Conservation (phyloP, 2,113 vertebrate species). For the Heterocephalus glaber region DNA sequence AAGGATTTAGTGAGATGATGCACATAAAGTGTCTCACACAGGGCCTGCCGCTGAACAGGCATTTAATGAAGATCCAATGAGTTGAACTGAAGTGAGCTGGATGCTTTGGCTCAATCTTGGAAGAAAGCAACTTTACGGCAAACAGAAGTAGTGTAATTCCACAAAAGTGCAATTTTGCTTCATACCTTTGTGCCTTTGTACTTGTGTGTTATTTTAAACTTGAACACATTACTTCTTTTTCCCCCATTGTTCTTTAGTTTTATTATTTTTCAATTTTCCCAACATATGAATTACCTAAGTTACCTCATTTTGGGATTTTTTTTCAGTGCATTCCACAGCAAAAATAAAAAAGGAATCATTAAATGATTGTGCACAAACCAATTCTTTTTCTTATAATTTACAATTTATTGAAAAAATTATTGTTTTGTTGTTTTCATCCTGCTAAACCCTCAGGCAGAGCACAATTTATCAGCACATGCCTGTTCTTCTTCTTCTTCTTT, state of each 20-base stretch:
- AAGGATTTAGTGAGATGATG: not conserved
- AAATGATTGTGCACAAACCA: constrained; percentile 84
- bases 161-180: not conserved
- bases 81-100: not conserved
- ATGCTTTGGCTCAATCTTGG: not conserved
- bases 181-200: not conserved
- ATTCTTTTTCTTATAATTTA: constrained; percentile 78
- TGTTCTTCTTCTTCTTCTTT: no score
- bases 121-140: not conserved
- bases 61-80: not conserved
- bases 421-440: constrained; percentile 75
- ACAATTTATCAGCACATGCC: constrained; percentile 72
- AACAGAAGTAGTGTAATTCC: not conserved
- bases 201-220: not conserved
- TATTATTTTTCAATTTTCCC: constrained; percentile 86
- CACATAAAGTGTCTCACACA: not conserved
- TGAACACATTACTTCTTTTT: not conserved
- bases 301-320: constrained; percentile 85
- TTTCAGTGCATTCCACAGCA: constrained; percentile 94
- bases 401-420: constrained; percentile 80
- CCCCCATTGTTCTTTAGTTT: constrained; percentile 80
- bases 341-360: constrained; percentile 85
- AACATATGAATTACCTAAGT: constrained; percentile 83
- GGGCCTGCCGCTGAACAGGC: not conserved
- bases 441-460: constrained; percentile 71